phyloP scores from a whole-genome alignment of 2,797 vertebrate species.

The Sandelia bainsii region DNA sequence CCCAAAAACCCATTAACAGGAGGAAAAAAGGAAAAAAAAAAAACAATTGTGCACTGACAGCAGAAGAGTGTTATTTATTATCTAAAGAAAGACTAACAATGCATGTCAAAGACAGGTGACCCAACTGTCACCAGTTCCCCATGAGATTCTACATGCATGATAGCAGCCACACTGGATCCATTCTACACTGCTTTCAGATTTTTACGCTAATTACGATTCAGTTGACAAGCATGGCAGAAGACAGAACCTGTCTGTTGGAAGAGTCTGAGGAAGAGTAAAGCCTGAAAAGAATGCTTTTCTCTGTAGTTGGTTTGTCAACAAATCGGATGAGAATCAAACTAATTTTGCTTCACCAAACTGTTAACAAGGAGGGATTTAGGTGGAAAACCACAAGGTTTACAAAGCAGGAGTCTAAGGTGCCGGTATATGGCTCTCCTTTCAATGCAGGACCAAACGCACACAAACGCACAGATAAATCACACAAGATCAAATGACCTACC shows the following conservation, averaged over 20 bases:
- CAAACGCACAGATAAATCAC: conserved; percentile 68
- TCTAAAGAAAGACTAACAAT: conserved; percentile 40
- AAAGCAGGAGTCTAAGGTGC: conserved; percentile 51
- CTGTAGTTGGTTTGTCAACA: too few species aligned
- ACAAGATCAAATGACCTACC: conserved; percentile 82
- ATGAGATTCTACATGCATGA: conserved; percentile 16
- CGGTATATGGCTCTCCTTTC: conserved; percentile 65
- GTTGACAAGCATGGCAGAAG: too few species aligned
- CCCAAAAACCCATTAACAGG: too few species aligned
- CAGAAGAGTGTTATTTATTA: conserved; percentile 51
- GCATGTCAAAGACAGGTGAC: conserved; percentile 25
- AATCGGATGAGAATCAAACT: too few species aligned
- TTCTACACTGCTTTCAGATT: conserved; percentile 13
- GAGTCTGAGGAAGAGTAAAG: too few species aligned
- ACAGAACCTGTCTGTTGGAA: too few species aligned
- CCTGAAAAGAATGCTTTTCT: too few species aligned
- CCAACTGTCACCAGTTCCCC: conserved; percentile 8
- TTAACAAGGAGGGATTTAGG: too few species aligned
- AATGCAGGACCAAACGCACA: conserved; percentile 52
- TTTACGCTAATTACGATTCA: too few species aligned
- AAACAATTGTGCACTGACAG: conserved; percentile 3
- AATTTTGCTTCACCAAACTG: too few species aligned
- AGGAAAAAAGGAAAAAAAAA: too few species aligned
- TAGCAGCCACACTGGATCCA: conserved; percentile 16
- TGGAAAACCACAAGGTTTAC: conserved; percentile 63